Evolutionary conservation across 2,797 vertebrate species (phyloP).

Genomic region (Coendou prehensilis): DNA sequence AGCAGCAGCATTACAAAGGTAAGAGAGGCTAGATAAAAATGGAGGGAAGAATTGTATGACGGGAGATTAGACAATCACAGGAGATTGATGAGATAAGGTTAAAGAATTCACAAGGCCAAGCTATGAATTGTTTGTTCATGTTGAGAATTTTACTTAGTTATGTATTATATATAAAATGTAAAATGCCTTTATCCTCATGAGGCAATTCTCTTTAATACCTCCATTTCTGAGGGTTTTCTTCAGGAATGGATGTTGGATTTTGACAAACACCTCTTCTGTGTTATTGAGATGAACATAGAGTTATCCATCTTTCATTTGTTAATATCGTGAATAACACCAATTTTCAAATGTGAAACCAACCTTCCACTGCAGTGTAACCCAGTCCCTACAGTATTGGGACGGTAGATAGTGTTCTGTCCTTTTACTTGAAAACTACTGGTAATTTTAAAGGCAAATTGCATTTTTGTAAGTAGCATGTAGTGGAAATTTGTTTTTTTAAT

Average conservation of each 20-base stretch:
- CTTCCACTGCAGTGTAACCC: neutral
- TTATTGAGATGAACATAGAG: neutral
- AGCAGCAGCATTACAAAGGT: neutral
- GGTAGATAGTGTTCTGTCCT: neutral
- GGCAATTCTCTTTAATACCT: neutral
- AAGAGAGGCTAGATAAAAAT: neutral
- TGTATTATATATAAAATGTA: neutral
- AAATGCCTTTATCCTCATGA: neutral
- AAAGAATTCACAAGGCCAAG: neutral
- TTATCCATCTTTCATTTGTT: neutral
- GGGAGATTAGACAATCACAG: neutral
- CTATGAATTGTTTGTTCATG: neutral
- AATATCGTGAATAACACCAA: neutral
- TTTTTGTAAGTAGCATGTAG: neutral
- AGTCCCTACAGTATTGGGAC: neutral
- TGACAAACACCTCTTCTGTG: neutral
- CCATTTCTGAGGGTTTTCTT: neutral
- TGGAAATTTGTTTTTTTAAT: neutral
- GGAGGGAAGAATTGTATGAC: neutral
- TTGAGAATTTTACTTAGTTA: neutral
- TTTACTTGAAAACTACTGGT: neutral
- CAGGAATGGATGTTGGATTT: neutral
- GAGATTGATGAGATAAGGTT: neutral
- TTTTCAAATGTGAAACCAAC: conserved; percentile 19
- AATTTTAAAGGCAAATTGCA: neutral